A percentile compares a stretch with the other conserved stretches of the same genome.
phyloP scores from a whole-genome alignment of 2,888 invertebrate species.

The Trypoxylon attenuatum region DNA sequence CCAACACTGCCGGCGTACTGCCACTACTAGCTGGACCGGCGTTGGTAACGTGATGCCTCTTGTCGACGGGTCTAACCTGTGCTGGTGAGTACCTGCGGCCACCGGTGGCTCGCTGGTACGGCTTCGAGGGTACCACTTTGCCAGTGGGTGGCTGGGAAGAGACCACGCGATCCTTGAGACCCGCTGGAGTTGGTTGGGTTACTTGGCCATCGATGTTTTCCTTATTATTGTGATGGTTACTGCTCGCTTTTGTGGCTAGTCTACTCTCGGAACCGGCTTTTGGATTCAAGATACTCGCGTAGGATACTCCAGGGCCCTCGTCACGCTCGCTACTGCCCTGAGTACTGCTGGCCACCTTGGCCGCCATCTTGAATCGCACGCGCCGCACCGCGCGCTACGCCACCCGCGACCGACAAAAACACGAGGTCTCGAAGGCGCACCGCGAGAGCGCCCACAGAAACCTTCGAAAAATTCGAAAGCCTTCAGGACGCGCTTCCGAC shows the following conservation, averaged over 20 bases:
- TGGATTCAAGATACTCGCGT: conserved; percentile 77
- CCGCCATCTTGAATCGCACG: conserved; percentile 71
- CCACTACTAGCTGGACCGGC: conserved; percentile 4
- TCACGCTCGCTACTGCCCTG: conserved; percentile 58
- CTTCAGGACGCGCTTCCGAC: conserved; percentile 4
- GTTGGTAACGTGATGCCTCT: background rate
- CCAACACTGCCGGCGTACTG: background rate
- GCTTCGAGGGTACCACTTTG: conserved; percentile 67
- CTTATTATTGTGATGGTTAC: conserved; percentile 77
- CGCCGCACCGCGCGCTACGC: too few relatives aligned
- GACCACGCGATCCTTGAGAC: conserved; percentile 48
- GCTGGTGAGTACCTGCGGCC: conserved; percentile 26
- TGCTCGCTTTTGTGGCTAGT: conserved; percentile 2
- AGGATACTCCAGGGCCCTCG: conserved; percentile 72
- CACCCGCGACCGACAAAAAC: too few relatives aligned
- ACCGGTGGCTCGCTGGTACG: conserved; percentile 69
- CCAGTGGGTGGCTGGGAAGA: conserved; percentile 39
- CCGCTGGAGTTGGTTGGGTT: conserved; percentile 45
- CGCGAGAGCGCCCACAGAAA: conserved; percentile 43
- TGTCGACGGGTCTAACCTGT: conserved; percentile 31
- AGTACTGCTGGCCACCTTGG: conserved; percentile 75
- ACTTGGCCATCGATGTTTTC: conserved; percentile 77
- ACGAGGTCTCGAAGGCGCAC: conserved; percentile 63
- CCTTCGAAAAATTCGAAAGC: too few relatives aligned
- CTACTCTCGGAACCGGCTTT: conserved; percentile 77